Evolutionary conservation across 2,797 vertebrate genomes (phyloP), one percentile per base, ranked within the genome.

Genomic region (Chrysocyon brachyurus): DNA sequence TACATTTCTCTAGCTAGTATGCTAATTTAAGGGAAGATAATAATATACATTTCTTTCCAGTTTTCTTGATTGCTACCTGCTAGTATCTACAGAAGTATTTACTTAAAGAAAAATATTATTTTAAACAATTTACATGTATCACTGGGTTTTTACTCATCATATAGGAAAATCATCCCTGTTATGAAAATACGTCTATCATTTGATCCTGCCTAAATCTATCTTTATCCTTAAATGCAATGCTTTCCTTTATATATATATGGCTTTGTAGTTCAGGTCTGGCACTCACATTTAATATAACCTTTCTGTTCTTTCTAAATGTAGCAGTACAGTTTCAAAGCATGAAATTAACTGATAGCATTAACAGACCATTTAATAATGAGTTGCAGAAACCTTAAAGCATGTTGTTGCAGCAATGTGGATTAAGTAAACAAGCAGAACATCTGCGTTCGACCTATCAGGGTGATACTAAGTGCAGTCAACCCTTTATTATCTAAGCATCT

Each of bases 221-320:
- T 1, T 87, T 46, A 77, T 90, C 57, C 31, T 87, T 82, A 94
- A 91, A 93, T 22, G 24, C 19, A 96, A n/a, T 19, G 72, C 14
- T 96, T 19, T 88, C 14, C 61, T 31, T 49, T 93, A 46, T 46
- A 46, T 87, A 33, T 57, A 70, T 84, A 75, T 90, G 46, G 11
- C 72, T 95, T 56, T 56, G 28, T 12, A 28, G 33, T 52, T 96
- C 70, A 91, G 66, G 33, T 77, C 56, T 91, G 73, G 92, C 49
- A 82, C 28, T 89, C 54, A 70, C 26, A 77, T 95, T 88, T 59
- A 78, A 91, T 73, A 88, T 91, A 94, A 96, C 15, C 56, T 79
- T 96, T 91, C 49, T 96, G 78, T 16, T 91, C 59, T 96, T 92
- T 96, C 83, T 86, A 93, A 96, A 96, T 92, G 57, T 95, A 87